Evolutionary conservation across 37 sponge, comb jelly and placozoan species (phyloP), one percentile per base, ranked within the genome.

Genomic region (Amphimedon queenslandica): DNA sequence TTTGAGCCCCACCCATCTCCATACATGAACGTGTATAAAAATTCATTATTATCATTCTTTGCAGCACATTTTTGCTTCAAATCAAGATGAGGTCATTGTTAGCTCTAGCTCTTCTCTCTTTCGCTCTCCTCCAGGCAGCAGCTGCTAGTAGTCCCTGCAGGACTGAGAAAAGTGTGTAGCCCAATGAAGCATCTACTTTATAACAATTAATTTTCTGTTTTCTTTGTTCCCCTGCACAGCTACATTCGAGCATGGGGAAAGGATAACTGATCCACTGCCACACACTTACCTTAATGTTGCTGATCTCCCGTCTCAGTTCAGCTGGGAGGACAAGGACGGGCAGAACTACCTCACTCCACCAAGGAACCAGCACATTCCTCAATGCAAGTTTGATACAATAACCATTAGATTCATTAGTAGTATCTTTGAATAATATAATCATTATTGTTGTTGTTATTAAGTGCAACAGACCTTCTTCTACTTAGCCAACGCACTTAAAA

Each of bases 361-460:
- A 27, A 72, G 86, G 39, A 90, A 90, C 82, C 91, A 90, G 42
- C 91, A 90, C 73, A 85, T 90, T 23, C 91, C 91, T 24, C 66
- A 85, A 37, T 90, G 91, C 81, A 63, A 63, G 91, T 69, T 20
- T 20, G n/a, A 23, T 8, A 47, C 53, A 47, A n/a, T n/a, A n/a
- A n/a, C n/a, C n/a, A n/a, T n/a, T n/a, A 37, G 1, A 23, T 51
- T 24, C 6, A 24, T 63, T 37, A 13, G 20, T 67, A n/a, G n/a
- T n/a, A n/a, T n/a, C 13, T 68, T 57, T 57, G 37, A 2, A 3
- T 21, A 6, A 39, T 4, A 3, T 57, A 60, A 4, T 57, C 57
- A 60, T 58, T 20, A 18, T 2, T 69, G 70, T 69, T 24, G 2
- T 42, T 69, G 70, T 69, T 2, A 63, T n/a, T 10, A 23, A 2